Evolutionary conservation across 2,797 vertebrate species (phyloP).

Genomic region (Sitta carolinensis): DNA sequence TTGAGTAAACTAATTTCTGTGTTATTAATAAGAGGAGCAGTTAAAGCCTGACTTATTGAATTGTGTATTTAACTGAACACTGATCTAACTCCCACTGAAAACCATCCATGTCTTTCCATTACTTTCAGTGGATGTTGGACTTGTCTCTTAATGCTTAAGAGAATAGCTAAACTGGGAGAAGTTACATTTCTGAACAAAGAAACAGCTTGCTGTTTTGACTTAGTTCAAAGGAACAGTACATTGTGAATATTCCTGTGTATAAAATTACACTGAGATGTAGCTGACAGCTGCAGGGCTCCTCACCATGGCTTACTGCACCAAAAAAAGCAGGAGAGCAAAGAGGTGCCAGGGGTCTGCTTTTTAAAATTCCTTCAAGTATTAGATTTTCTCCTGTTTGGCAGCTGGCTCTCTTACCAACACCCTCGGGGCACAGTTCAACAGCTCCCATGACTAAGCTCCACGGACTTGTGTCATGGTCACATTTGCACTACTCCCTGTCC

Average conservation of each 20-base stretch:
- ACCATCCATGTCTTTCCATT: background rate
- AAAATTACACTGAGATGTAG: background rate
- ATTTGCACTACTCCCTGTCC: background rate
- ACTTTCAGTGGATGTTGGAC: background rate
- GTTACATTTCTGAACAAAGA: slow-evolving; percentile 14
- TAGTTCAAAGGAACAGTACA: background rate
- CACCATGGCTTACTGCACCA: background rate
- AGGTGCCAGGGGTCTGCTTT: background rate
- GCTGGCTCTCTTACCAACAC: background rate
- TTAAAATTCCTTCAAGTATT: background rate
- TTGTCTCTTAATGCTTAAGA: background rate
- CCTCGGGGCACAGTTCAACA: background rate
- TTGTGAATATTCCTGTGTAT: background rate
- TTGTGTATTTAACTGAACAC: background rate
- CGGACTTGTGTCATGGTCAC: background rate
- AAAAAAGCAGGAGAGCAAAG: background rate
- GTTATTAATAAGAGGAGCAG: slow-evolving; percentile 1
- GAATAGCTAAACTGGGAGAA: background rate
- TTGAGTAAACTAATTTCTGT: background rate
- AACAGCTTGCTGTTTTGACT: background rate
- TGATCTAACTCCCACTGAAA: background rate
- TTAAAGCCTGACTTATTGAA: background rate
- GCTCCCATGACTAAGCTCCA: background rate
- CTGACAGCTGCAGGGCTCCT: background rate
- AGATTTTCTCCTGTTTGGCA: background rate